Percentiles rank a stretch among this genome's conserved stretches.
Conservation (phyloP, 2,113 vertebrate species). For the Anolis carolinensis region DNA sequence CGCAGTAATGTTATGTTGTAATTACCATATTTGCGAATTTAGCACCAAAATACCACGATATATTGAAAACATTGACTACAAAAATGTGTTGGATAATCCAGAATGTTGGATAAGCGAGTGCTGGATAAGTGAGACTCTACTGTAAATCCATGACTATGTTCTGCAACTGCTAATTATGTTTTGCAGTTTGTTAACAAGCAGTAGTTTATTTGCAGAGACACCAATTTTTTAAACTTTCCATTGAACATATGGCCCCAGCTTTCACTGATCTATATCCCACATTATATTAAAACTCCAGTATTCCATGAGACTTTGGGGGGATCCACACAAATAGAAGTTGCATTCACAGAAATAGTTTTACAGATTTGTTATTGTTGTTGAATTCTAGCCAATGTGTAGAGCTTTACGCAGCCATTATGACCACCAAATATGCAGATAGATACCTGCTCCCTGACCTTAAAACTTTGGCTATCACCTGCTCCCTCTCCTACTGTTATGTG, state of each 20-base stretch:
- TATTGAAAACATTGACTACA: too few species aligned
- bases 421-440: not conserved
- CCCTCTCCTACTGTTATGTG: too few species aligned
- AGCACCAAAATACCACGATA: too few species aligned
- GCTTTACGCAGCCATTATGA: not conserved
- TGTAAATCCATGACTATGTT: not conserved
- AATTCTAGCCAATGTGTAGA: not conserved
- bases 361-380: too few species aligned
- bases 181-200: not conserved
- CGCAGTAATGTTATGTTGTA: too few species aligned
- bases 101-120: too few species aligned
- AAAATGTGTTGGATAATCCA: too few species aligned
- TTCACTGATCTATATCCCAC: not conserved
- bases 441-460: constrained; percentile 7
- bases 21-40: too few species aligned
- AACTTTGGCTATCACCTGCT: too few species aligned
- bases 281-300: not conserved
- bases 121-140: too few species aligned
- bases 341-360: not conserved
- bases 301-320: not conserved
- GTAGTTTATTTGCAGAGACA: not conserved
- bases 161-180: too few species aligned
- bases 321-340: not conserved
- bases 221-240: too few species aligned
- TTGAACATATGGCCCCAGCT: not conserved